A percentile compares a stretch with the other conserved stretches of the same genome.
Evolutionary conservation across 2,797 vertebrate species (phyloP).

Genomic region (Meriones psammophilus): DNA sequence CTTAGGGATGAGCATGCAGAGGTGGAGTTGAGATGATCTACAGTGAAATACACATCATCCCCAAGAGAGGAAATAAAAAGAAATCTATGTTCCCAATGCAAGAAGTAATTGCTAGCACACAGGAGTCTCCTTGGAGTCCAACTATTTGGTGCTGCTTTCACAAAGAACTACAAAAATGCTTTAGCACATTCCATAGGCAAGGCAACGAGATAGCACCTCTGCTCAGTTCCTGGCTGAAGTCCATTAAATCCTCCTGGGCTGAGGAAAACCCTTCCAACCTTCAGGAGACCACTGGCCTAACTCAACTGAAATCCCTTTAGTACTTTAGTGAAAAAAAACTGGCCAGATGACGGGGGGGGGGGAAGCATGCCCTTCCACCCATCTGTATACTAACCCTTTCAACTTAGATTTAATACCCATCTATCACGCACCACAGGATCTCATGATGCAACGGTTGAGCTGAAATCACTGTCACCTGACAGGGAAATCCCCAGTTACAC

Average conservation of each 20-base stretch:
- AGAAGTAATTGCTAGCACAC: neutral
- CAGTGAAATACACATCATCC: neutral
- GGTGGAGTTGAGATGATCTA: neutral
- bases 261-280: conserved; percentile 7
- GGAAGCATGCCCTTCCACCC: too few species aligned
- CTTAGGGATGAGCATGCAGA: neutral
- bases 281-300: neutral
- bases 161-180: conserved; percentile 39
- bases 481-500: neutral
- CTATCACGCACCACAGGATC: neutral
- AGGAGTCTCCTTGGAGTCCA: neutral
- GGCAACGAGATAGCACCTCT: neutral
- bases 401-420: neutral
- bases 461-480: neutral
- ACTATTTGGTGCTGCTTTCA: neutral
- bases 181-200: conserved; percentile 32
- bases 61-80: neutral
- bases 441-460: neutral
- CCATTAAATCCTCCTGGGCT: conserved; percentile 19
- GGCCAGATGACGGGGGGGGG: neutral
- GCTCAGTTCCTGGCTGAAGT: neutral
- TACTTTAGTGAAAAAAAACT: neutral
- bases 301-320: neutral
- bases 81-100: neutral
- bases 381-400: neutral